Conservation (phyloP, 2,797 vertebrate species). For the Sparus aurata region DNA sequence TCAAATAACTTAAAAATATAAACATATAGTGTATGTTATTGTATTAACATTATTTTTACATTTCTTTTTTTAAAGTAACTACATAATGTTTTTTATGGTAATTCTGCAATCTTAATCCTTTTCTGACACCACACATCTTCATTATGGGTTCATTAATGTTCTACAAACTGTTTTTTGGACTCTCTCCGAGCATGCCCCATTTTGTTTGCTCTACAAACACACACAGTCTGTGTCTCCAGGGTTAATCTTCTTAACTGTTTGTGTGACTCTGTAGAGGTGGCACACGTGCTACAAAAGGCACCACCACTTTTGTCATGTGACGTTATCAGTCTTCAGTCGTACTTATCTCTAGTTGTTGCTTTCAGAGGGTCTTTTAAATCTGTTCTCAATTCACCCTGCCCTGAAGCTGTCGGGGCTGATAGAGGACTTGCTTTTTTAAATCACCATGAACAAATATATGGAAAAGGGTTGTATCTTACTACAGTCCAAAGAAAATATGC, state of each 20-base stretch:
- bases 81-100: background rate
- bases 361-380: constrained; percentile 20
- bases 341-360: background rate
- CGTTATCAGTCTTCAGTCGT: background rate
- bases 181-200: constrained; percentile 21
- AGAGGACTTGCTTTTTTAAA: constrained; percentile 6
- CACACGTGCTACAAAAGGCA: constrained; percentile 27
- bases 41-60: background rate
- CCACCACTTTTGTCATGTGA: constrained; percentile 27
- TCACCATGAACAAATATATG: constrained; percentile 7
- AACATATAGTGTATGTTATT: background rate
- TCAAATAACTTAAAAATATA: background rate
- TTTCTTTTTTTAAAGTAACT: background rate
- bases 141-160: background rate
- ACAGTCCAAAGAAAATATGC: constrained; percentile 17
- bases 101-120: background rate
- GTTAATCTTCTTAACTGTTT: constrained; percentile 79
- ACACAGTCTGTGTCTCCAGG: constrained; percentile 38
- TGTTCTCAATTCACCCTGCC: background rate
- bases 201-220: constrained; percentile 53
- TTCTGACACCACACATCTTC: background rate
- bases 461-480: constrained; percentile 4
- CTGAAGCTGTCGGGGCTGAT: constrained; percentile 20
- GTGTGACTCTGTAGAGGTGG: constrained; percentile 43
- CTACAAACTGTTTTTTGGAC: background rate